These are phyloP conservation scores for Armadillidium nasatum DNA, from an alignment of 1,140 invertebrate species.

Conservation along the genomic window DNA sequence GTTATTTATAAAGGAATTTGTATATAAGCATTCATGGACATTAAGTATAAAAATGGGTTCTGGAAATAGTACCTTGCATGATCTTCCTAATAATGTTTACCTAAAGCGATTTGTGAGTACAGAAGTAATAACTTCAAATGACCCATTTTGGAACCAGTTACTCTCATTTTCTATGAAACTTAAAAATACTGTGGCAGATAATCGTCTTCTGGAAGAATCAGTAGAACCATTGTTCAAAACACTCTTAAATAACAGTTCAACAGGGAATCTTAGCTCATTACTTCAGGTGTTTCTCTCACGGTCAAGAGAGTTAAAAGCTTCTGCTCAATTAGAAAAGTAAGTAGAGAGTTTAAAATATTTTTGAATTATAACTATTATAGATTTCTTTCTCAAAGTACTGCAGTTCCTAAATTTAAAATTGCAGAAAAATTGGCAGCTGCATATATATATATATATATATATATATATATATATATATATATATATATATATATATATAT, in stretches of 20 bases:
- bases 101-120: neutral
- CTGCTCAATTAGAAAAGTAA: neutral
- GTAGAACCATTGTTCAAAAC: neutral
- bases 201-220: neutral
- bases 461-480: too few relatives aligned
- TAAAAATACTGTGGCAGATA: neutral
- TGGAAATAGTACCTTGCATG: neutral
- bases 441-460: too few relatives aligned
- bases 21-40: too few relatives aligned
- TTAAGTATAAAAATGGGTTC: neutral
- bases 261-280: neutral
- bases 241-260: neutral
- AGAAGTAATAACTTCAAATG: neutral
- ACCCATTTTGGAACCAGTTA: neutral
- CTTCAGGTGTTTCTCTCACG: neutral
- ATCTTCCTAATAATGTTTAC: neutral
- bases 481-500: too few relatives aligned
- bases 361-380: too few relatives aligned
- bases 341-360: too few relatives aligned
- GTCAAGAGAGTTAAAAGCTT: neutral
- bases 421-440: too few relatives aligned
- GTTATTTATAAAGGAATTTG: too few relatives aligned
- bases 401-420: too few relatives aligned
- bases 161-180: neutral
- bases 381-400: too few relatives aligned